Evolutionary conservation across 2,888 invertebrate species (phyloP).

Genomic region (Artemia sinica): DNA sequence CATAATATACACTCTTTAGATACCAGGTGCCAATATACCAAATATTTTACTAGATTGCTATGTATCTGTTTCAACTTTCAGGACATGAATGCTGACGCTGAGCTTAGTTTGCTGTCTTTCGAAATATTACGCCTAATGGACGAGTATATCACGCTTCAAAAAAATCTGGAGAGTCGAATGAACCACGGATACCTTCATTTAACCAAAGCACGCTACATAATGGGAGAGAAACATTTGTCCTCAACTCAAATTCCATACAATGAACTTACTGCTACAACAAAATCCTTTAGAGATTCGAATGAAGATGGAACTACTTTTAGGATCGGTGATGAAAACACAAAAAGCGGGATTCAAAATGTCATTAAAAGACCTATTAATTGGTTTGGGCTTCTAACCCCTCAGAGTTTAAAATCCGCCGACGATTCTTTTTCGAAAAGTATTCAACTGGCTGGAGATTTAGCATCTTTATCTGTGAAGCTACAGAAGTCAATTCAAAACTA

Average conservation of each 20-base stretch:
- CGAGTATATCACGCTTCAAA: slow-evolving; percentile 46
- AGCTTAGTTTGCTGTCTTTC: slow-evolving; percentile 29
- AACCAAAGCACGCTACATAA: slow-evolving; percentile 59
- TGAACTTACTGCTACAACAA: slow-evolving; percentile 15
- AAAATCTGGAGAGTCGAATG: slow-evolving; percentile 49
- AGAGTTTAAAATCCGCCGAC: slow-evolving; percentile 55
- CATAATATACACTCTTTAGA: no score
- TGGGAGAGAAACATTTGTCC: slow-evolving; percentile 39
- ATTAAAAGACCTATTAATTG: slow-evolving; percentile 52
- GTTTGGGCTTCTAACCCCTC: slow-evolving; percentile 73
- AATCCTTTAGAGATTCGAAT: slow-evolving; percentile 30
- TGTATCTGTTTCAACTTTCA: no score
- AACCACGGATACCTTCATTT: slow-evolving; percentile 52
- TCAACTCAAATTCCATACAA: neutral
- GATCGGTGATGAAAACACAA: slow-evolving; percentile 1
- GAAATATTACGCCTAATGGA: slow-evolving; percentile 53
- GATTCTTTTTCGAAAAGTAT: slow-evolving; percentile 51
- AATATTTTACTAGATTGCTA: no score
- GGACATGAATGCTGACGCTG: no score
- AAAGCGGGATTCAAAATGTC: neutral
- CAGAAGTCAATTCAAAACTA: slow-evolving; percentile 25
- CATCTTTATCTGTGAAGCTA: slow-evolving; percentile 49
- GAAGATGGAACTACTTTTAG: slow-evolving; percentile 29
- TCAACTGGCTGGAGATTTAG: slow-evolving; percentile 46
- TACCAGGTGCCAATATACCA: no score